Evolutionary conservation across 1,140 invertebrate genomes (phyloP).

Genomic region (Cylas formicarius): DNA sequence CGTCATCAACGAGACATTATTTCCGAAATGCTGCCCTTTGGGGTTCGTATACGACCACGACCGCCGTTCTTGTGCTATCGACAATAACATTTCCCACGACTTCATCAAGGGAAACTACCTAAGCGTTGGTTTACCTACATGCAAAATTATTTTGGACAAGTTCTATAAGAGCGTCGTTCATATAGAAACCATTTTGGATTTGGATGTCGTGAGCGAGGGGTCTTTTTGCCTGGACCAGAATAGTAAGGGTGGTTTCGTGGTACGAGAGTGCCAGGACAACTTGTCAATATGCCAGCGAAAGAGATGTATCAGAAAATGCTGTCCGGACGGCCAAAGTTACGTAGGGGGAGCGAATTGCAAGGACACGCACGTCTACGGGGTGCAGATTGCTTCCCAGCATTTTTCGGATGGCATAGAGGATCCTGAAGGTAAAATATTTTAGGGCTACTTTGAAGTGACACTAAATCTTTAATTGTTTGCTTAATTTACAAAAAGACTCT

Average conservation of each 20-base stretch:
- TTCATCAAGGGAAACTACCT: slow-evolving; percentile 15
- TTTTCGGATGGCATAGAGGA: slow-evolving; percentile 16
- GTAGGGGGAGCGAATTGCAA: slow-evolving; percentile 16
- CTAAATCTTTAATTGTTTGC: no score
- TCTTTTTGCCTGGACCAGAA: slow-evolving; percentile 21
- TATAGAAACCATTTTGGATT: slow-evolving; percentile 1
- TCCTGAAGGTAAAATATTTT: slow-evolving; percentile 16
- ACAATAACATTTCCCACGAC: not conserved
- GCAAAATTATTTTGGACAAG: slow-evolving; percentile 20
- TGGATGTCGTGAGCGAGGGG: not conserved
- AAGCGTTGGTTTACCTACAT: slow-evolving; percentile 20
- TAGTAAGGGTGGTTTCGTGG: slow-evolving; percentile 2
- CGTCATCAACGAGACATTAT: not conserved
- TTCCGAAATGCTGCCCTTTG: slow-evolving; percentile 25
- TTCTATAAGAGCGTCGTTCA: not conserved
- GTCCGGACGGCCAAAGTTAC: slow-evolving; percentile 27
- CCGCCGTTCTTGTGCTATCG: slow-evolving; percentile 15
- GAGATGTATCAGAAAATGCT: slow-evolving; percentile 24
- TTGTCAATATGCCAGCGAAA: slow-evolving; percentile 10
- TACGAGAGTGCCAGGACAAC: slow-evolving; percentile 21
- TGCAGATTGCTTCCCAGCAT: slow-evolving; percentile 7
- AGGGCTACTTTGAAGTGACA: no score
- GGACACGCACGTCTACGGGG: slow-evolving; percentile 21
- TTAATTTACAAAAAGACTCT: no score
- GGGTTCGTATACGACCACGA: slow-evolving; percentile 18